Evolutionary conservation across 2,888 invertebrate species (phyloP).

Genomic region (Gortyna flavago): DNA sequence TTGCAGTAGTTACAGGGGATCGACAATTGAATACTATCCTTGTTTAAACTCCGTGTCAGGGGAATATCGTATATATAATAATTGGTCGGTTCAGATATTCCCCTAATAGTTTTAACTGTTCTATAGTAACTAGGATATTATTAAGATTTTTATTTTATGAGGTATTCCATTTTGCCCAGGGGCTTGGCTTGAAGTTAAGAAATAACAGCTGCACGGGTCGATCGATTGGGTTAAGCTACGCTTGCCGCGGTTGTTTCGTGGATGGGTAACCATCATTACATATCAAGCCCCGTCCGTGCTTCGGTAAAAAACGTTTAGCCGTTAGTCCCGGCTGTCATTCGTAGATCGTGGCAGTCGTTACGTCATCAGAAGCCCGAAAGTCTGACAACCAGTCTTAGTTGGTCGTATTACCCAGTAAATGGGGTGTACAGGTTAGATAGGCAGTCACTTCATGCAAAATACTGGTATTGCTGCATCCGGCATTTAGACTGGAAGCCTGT

Average conservation of each 20-base stretch:
- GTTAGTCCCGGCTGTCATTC: neutral
- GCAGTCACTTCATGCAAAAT: neutral
- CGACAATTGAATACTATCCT: conserved; percentile 10
- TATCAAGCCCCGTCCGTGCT: neutral
- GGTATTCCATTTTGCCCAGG: too few species aligned
- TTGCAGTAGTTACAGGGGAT: conserved; percentile 8
- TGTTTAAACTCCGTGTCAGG: conserved; percentile 14
- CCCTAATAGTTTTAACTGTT: conserved; percentile 13
- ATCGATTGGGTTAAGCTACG: neutral
- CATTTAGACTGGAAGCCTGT: neutral
- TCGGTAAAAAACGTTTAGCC: neutral
- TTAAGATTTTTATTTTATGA: neutral
- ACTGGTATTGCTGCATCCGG: neutral
- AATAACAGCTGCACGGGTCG: too few species aligned
- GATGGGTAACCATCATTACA: neutral
- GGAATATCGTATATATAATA: too few species aligned
- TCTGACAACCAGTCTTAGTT: neutral
- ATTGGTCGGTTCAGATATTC: too few species aligned
- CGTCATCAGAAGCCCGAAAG: neutral
- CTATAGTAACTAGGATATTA: neutral
- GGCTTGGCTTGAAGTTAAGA: too few species aligned
- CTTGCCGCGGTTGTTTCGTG: neutral
- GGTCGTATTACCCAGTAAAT: neutral
- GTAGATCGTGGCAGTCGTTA: neutral
- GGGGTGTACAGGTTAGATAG: neutral